Base-by-base conservation (phyloP, 1,140 invertebrate genomes). In the Papilio polytes region DNA sequence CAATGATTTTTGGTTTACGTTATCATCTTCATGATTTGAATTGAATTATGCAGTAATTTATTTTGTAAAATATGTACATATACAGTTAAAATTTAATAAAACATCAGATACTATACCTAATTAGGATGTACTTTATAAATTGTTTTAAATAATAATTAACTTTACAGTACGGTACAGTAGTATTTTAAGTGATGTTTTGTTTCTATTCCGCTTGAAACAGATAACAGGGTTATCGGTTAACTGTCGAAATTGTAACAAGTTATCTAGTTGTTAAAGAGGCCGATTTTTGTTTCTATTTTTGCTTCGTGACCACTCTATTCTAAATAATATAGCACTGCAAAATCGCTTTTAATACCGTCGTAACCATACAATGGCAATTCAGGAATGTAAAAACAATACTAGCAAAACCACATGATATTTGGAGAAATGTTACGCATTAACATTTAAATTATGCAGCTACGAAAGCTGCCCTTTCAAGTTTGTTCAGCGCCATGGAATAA, bases 181-280 rank as follows among this genome's bases (percentile, higher is more conserved):
- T 70, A 31, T 70, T 70, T 26, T 70, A 70, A 6, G 26, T 70
- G 63, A 31, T 31, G 63, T 70, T 70, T 15, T 31, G 63, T 70
- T 70, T 70, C 63, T 70, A 70, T 70, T 70, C 63, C 63, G 63
- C 26, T 70, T 70, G 63, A 31, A 70, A 31, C 12, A 70, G 63
- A 70, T 70, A 70, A 70, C 13, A n/a, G 26, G 63, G 63, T 70
- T 70, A 70, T 70, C 63, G 41, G 41, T 73, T 26, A 22, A 20
- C 44, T 80, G 41, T 73, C 13, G 41, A 63, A 46, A 73, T 78
- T 78, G 63, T 70, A 31, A 70, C 63, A 70, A 70, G 63, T 70
- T 70, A 70, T 70, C 63, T 70, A 70, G 63, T 70, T 70, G 59
- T 70, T 70, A 36, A 70, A 70, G 26, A 70, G 63, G 63, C 63